A percentile compares a stretch with the other conserved stretches of the same genome.
Evolutionary conservation across 2,113 vertebrate genomes (phyloP).

Genomic region (Mus spicilegus): DNA sequence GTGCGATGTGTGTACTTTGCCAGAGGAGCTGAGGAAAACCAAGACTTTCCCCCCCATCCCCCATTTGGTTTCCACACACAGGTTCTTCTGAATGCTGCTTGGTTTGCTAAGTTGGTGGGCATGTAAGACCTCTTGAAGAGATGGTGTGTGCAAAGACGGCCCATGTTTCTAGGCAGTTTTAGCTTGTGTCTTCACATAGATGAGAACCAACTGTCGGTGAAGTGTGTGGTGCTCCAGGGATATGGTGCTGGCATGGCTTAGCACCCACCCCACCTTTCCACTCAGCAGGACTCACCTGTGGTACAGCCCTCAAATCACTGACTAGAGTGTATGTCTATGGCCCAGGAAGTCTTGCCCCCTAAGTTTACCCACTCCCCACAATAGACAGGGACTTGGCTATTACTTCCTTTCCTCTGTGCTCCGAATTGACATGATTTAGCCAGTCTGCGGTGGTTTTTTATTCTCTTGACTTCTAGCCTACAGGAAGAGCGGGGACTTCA

Average conservation of each 20-base stretch:
- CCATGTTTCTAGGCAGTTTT: not conserved
- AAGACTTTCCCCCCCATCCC: not conserved
- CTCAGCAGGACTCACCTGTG: too few relatives aligned
- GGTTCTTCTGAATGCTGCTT: not conserved
- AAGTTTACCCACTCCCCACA: not conserved
- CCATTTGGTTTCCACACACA: not conserved
- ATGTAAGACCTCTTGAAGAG: not conserved
- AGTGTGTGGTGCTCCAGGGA: not conserved
- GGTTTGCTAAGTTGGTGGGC: not conserved
- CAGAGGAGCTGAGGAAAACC: slow-evolving; percentile 45
- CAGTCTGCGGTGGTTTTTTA: not conserved
- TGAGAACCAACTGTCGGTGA: not conserved
- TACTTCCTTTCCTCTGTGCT: not conserved
- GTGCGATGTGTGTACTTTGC: slow-evolving; percentile 52
- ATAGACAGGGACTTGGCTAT: fast-evolving
- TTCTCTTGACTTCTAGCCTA: not conserved
- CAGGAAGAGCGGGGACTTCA: not conserved
- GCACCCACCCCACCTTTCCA: fast-evolving
- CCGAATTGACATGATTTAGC: not conserved
- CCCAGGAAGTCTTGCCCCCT: not conserved
- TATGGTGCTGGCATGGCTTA: fast-evolving
- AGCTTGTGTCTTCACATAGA: not conserved
- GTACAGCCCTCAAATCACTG: not conserved
- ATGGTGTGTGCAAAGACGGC: not conserved
- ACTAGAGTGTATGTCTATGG: fast-evolving